Percentiles rank a stretch among this genome's conserved stretches.
Evolutionary conservation across 2,797 vertebrate genomes (phyloP).

Genomic region (Mus caroli): DNA sequence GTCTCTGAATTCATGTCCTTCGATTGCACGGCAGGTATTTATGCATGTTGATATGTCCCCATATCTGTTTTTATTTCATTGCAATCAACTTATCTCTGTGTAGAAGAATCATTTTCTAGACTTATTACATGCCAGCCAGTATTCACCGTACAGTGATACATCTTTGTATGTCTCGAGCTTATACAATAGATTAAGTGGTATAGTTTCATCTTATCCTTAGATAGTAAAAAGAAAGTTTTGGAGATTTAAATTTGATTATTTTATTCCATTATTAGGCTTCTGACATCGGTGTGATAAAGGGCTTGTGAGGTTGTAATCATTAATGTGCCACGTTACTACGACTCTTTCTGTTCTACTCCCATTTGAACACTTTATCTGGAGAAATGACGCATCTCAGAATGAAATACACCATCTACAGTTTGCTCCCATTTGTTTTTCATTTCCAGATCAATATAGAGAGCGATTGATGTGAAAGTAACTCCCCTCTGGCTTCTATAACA

Average conservation of each 20-base stretch:
- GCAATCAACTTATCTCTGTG: neutral
- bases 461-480: neutral
- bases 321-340: neutral
- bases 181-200: neutral
- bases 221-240: neutral
- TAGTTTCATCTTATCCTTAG: neutral
- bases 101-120: conserved; percentile 34
- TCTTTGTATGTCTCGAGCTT: neutral
- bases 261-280: neutral
- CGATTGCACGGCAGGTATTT: neutral
- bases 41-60: neutral
- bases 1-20: neutral
- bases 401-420: neutral
- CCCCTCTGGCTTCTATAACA: neutral
- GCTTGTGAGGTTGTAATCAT: neutral
- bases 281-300: neutral
- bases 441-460: conserved; percentile 24
- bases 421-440: conserved; percentile 32
- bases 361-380: neutral
- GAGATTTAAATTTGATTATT: conserved; percentile 14
- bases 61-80: neutral
- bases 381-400: neutral
- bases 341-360: neutral
- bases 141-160: neutral
- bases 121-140: neutral